Base-by-base conservation (phyloP, 2,113 vertebrate species). In the Cyphomyrus discorhynchus region DNA sequence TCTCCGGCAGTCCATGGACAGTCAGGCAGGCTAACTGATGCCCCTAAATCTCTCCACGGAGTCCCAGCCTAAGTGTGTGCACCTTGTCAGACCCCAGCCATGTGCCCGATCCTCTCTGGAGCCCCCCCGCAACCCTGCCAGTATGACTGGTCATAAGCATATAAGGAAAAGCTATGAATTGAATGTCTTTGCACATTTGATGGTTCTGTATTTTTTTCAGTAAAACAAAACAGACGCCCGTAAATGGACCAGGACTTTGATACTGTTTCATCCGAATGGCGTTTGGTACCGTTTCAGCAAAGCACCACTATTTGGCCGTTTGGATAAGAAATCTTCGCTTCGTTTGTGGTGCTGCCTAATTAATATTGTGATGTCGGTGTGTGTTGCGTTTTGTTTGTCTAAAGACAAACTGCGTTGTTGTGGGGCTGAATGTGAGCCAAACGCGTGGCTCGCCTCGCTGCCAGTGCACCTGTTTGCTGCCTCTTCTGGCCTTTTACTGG, bases 361-460 rank as follows among this genome's bases (percentile, higher is more conserved):
- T 87, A 87, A 87, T 87, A 87, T 53, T 87, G 85, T 87, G 47
- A 53, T 87, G 47, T 49, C 46, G 85, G 85, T 87, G 50, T 87
- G 49, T 87, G 85, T 35, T 87, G 85, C 50, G 13, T 50, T 87
- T 87, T 87, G 85, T 87, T 87, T 87, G 85, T 87, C 49, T 52
- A 87, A 87, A 87, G 85, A 87, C 85, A 87, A 87, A 87, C 85
- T 87, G 50, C 85, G 50, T 87, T 87, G 85, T 87, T 87, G 47
- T 53, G 24, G 85, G 85, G 47, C 50, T 87, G 85, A 87, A 87
- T 35, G n/a, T 17, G 50, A 47, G 85, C 85, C 85, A 87, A 56
- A 39, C 5, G 6, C 27, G n/a, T 0, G 50, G 50, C 85, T 87
- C n/a, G 49, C 50, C 3, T 35, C n/a, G 85, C 85, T 87, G 85